Conservation (phyloP, 2,797 vertebrate genomes). For the Chloroceryle amazona region DNA sequence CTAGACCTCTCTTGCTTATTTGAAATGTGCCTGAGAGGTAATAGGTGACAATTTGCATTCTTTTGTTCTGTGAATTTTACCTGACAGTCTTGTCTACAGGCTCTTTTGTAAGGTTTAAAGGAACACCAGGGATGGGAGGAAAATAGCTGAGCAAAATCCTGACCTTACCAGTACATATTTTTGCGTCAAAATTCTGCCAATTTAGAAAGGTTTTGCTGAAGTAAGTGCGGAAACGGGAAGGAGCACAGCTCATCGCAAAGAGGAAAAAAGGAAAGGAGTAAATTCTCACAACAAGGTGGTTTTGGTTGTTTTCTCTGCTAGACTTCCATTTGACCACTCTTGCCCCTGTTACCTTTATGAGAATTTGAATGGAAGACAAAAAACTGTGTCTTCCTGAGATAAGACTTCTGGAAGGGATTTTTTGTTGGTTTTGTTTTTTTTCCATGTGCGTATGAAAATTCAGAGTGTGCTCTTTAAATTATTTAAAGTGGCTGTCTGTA, state of each 20-base stretch:
- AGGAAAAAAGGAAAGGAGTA: background rate
- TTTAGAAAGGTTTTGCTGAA: slow-evolving; percentile 60
- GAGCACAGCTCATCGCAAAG: background rate
- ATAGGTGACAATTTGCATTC: slow-evolving; percentile 79
- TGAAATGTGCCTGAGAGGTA: slow-evolving; percentile 78
- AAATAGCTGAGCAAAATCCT: slow-evolving; percentile 53
- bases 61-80: slow-evolving; percentile 80
- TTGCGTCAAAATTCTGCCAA: slow-evolving; percentile 54
- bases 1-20: slow-evolving; percentile 78
- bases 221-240: slow-evolving; percentile 31
- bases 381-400: background rate
- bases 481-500: background rate
- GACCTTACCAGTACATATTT: slow-evolving; percentile 59
- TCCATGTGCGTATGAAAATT: background rate
- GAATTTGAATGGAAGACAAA: background rate
- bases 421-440: background rate
- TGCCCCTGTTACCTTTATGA: background rate
- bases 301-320: background rate
- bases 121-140: slow-evolving; percentile 54
- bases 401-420: background rate
- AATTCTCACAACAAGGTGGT: background rate
- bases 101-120: slow-evolving; percentile 74
- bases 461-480: background rate
- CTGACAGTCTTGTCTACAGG: slow-evolving; percentile 69
- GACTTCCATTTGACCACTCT: background rate